Base-by-base conservation (phyloP, 2,888 invertebrate species). In the Drosophila paranaensis region DNA sequence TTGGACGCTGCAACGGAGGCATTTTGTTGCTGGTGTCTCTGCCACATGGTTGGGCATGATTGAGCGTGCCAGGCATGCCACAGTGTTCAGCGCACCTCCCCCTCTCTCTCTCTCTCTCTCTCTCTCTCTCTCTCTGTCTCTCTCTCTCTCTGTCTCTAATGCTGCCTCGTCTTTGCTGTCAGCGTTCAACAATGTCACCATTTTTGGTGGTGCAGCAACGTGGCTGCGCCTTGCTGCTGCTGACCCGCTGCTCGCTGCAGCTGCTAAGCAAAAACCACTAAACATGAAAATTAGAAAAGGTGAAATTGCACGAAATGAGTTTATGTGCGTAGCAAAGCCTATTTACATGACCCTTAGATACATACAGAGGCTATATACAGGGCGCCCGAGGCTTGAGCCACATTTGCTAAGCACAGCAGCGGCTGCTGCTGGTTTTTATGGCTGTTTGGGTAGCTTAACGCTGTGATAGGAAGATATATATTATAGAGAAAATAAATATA, bases 261-360 rank as follows among this genome's bases (percentile, higher is more conserved):
- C 43, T 43, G 14, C 33, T 20, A 35, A 35, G 56, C 56, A 27
- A 63, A 70, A 69, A 67, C 75, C 81, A 72, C 70, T 71, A 66
- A 78, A 84, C 84, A 81, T 78, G 81, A 75, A 81, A 81, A 81
- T 84, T 84, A 78, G 75, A 66, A 81, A 72, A 81, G 79, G 79
- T 81, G 75, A 84, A 84, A 78, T 84, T 81, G 75, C 81, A 72
- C 75, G 70, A 83, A 83, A 81, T 83, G 75, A 75, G 81, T 67
- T 83, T 78, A 71, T 66, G 58, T 78, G 74, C 81, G 78, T 83
- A 71, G 66, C 71, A 11, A 55, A 68, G 74, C 74, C 77, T 69
- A 75, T 71, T 74, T 75, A 75, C 79, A 68, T 62, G 82, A 81
- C 77, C 79, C 63, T 72, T 63, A 42, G 46, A 37, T 27, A 42